A percentile compares a stretch with the other conserved stretches of the same genome.
Conservation (phyloP, 1,140 invertebrate genomes). For the Caenorhabditis remanei region DNA sequence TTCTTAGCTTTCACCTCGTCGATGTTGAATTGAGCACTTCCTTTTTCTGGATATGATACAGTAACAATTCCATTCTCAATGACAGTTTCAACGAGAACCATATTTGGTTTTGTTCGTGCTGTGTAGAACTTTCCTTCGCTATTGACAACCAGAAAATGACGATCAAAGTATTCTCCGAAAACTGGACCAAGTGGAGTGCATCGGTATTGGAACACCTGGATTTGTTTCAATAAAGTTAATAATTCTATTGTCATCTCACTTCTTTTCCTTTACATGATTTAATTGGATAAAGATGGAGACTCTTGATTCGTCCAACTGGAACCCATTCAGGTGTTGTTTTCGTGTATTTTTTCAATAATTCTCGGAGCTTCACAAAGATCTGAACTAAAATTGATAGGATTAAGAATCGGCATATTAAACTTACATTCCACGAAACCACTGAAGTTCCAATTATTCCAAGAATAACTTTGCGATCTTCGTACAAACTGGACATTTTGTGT, state of each 20-base stretch:
- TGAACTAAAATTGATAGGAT: background rate
- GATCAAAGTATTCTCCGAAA: slow-evolving; percentile 51
- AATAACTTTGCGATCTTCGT: slow-evolving; percentile 43
- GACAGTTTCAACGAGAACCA: slow-evolving; percentile 55
- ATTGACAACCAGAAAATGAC: slow-evolving; percentile 55
- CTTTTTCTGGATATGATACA: slow-evolving; percentile 35
- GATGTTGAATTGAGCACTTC: background rate
- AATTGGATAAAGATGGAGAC: slow-evolving; percentile 56
- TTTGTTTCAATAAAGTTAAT: background rate
- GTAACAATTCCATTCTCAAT: slow-evolving; percentile 39
- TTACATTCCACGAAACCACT: slow-evolving; percentile 13
- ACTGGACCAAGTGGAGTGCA: slow-evolving; percentile 39
- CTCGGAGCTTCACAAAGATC: background rate
- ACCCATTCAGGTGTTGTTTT: slow-evolving; percentile 46
- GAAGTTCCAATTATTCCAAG: slow-evolving; percentile 36
- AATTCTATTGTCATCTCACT: background rate
- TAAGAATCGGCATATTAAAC: background rate
- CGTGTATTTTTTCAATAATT: slow-evolving; percentile 28
- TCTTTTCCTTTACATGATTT: slow-evolving; percentile 60
- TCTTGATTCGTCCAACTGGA: slow-evolving; percentile 56
- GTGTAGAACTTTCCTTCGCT: slow-evolving; percentile 59
- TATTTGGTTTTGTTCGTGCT: slow-evolving; percentile 57
- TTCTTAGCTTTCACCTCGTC: slow-evolving; percentile 42
- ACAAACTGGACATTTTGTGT: background rate
- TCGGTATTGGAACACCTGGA: slow-evolving; percentile 46